phyloP scores from a whole-genome alignment of 37 sponge, comb jelly and placozoan species.

The Theonella swinhoei region DNA sequence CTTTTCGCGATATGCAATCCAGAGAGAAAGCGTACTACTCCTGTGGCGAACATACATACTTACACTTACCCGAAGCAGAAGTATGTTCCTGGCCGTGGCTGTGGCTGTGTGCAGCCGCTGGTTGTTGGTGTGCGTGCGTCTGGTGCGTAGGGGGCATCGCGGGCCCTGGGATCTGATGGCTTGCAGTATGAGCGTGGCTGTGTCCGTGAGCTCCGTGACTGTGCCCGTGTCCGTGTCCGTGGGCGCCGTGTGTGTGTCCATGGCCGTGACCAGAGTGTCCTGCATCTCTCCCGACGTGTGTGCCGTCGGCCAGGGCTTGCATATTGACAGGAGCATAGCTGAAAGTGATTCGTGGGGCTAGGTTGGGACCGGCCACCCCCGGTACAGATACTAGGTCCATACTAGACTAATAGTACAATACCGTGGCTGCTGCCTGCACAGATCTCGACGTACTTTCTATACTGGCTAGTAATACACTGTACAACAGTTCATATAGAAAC shows the following conservation, averaged over 20 bases:
- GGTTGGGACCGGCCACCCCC: neutral
- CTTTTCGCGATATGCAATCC: no score
- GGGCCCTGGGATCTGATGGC: neutral
- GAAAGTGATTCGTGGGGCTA: slow-evolving; percentile 33
- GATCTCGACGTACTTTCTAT: neutral
- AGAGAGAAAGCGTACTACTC: no score
- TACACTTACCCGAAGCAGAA: neutral
- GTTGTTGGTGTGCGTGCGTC: neutral
- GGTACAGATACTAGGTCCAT: neutral
- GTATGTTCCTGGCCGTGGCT: neutral
- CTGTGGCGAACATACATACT: no score
- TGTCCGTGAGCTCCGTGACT: neutral
- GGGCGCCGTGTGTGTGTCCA: neutral
- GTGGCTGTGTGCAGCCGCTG: neutral
- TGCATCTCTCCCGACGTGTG: slow-evolving; percentile 1
- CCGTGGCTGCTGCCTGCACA: neutral
- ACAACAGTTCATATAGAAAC: neutral
- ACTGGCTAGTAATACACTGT: neutral
- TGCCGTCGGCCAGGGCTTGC: slow-evolving; percentile 36
- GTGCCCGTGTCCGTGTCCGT: neutral
- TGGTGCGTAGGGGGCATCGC: neutral
- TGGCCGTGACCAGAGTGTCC: neutral
- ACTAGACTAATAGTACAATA: neutral
- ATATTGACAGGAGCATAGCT: slow-evolving; percentile 44
- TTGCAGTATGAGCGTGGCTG: neutral